A percentile compares a stretch with the other conserved stretches of the same genome.
Evolutionary conservation across 2,888 invertebrate species (phyloP).

Genomic region (Deilephila porcellus): DNA sequence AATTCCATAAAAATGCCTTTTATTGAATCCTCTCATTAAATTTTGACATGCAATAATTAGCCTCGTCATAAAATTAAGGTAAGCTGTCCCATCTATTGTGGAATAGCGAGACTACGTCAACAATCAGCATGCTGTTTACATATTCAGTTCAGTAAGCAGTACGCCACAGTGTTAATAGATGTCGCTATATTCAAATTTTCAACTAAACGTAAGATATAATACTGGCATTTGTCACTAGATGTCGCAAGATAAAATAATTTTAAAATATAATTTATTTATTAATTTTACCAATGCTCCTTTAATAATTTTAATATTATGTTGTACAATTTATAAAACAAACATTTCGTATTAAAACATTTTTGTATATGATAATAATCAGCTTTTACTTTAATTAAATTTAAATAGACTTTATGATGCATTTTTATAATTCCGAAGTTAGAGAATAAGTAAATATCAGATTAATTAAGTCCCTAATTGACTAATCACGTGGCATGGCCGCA

Average conservation of each 20-base stretch:
- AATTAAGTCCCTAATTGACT: constrained; percentile 67
- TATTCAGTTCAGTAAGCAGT: not conserved
- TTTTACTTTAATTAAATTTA: not conserved
- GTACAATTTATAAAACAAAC: no score
- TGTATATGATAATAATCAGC: not conserved
- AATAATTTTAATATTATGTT: no score
- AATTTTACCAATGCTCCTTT: no score
- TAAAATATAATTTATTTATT: no score
- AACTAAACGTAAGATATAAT: not conserved
- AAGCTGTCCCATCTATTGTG: not conserved
- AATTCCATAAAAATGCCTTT: no score
- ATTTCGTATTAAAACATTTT: no score
- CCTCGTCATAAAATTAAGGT: no score
- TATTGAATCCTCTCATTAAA: no score
- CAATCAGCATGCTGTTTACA: not conserved
- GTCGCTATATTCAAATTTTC: not conserved
- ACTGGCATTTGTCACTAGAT: not conserved
- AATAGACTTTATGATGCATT: not conserved
- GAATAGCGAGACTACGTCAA: not conserved
- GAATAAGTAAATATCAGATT: constrained; percentile 34
- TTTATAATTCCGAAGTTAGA: constrained; percentile 21
- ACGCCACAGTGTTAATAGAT: not conserved
- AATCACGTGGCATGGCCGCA: constrained; percentile 60
- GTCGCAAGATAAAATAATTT: not conserved
- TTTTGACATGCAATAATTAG: no score